Evolutionary conservation across 2,113 vertebrate genomes (phyloP), one percentile per base, ranked within the genome.

Genomic region (Nothocercus julius): DNA sequence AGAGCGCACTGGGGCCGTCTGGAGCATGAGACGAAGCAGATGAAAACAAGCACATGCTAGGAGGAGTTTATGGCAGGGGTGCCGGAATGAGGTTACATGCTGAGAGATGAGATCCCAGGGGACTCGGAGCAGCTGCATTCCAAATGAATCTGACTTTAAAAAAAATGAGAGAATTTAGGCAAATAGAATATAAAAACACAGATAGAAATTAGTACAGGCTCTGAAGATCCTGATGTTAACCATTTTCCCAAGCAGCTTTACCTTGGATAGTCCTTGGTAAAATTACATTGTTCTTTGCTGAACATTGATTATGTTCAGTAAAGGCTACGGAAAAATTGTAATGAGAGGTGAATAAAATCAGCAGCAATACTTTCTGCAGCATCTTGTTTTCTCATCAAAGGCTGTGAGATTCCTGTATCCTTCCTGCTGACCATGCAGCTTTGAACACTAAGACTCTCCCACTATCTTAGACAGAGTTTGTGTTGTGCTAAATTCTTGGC

Each of bases 111-210:
- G 73, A 75, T 81, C 92, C 79, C 90, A 11, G 34, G 89, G 95
- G 92, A 96, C 25, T 47, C 3, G 18, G 75, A 93, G 87, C 85
- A 93, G 91, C 90, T 94, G 82, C 76, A 78, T 91, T 87, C 73
- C 94, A 74, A 92, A 87, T 79, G 84, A 82, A 72, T 28, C 85
- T 75, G 59, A 40, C 49, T 51, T 87, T 24, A 49, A 49, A 91
- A 95, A 87, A 54, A 93, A 90, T 69, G 90, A 90, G 85, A 85
- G 73, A 92, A 45, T 2, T 36, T 67, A 78, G 77, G 85, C 34
- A 93, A 56, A 10, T 40, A 40, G 72, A 68, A 42, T 9, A 13
- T 8, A 54, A 91, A 91, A 79, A 2, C 67, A n/a, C 22, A 5
- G 22, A 59, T 6, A 18, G 75, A 82, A 73, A 69, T 22, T 8